Evolutionary conservation across 2,797 vertebrate genomes (phyloP).

Genomic region (Characodon lateralis): DNA sequence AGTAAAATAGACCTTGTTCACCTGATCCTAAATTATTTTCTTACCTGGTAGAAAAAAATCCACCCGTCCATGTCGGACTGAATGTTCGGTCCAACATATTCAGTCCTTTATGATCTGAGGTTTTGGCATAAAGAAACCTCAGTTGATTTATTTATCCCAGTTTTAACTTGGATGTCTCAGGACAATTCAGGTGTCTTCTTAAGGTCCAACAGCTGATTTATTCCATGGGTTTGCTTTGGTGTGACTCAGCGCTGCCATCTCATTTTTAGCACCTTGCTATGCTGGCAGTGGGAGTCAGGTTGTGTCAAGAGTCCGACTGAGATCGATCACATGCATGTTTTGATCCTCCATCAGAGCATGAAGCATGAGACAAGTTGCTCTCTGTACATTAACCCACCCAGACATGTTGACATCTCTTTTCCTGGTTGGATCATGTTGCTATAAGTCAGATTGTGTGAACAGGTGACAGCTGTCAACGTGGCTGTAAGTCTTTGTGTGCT

Average conservation of each 20-base stretch:
- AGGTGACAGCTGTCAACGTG: conserved; percentile 64
- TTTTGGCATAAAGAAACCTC: not conserved
- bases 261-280: conserved; percentile 25
- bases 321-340: conserved; percentile 71
- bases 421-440: conserved; percentile 27
- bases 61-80: no score
- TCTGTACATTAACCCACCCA: conserved; percentile 32
- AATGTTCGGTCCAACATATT: no score
- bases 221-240: not conserved
- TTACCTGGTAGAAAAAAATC: not conserved
- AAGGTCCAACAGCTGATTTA: not conserved
- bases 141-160: not conserved
- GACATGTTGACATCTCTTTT: conserved; percentile 60
- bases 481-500: not conserved
- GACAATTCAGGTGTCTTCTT: not conserved
- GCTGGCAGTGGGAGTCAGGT: conserved; percentile 20
- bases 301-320: conserved; percentile 14
- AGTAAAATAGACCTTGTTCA: no score
- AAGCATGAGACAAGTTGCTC: conserved; percentile 48
- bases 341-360: conserved; percentile 68
- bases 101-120: not conserved
- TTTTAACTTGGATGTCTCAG: not conserved
- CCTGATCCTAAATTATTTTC: no score
- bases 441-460: conserved; percentile 2
- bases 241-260: conserved; percentile 28